A percentile compares a stretch with the other conserved stretches of the same genome.
Evolutionary conservation across 2,888 invertebrate species (phyloP).

Genomic region (Petrophora chlorosata): DNA sequence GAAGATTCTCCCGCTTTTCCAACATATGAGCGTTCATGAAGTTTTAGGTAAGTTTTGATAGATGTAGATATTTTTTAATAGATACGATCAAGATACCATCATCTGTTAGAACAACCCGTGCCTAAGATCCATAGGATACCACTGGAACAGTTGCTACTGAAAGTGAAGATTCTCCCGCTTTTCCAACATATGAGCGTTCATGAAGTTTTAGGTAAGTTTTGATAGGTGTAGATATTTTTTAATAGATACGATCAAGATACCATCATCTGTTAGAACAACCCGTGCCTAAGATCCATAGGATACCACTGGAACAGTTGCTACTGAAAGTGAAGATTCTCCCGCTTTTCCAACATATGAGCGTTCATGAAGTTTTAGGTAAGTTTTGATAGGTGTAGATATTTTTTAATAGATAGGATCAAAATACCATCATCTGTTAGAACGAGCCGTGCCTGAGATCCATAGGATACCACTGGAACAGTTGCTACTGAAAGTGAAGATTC

Average conservation of each 20-base stretch:
- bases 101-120: constrained; percentile 88
- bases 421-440: constrained; percentile 87
- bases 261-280: constrained; percentile 89
- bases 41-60: constrained; percentile 82
- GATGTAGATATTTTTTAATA: not conserved
- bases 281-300: constrained; percentile 94
- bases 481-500: constrained; percentile 88
- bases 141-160: constrained; percentile 90
- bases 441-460: constrained; percentile 95
- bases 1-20: constrained; percentile 85
- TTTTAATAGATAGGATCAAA: too few species aligned
- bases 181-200: constrained; percentile 77
- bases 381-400: too few species aligned
- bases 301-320: constrained; percentile 93
- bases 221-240: not conserved
- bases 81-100: constrained; percentile 87
- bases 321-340: constrained; percentile 89
- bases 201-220: constrained; percentile 80
- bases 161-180: constrained; percentile 87
- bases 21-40: constrained; percentile 75
- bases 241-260: too few species aligned
- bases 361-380: constrained; percentile 81
- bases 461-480: constrained; percentile 94
- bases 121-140: constrained; percentile 96
- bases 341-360: constrained; percentile 70